Percentiles rank a stretch among this genome's conserved stretches.
phyloP scores from a whole-genome alignment of 2,113 vertebrate genomes.

The Pithys albifrons region DNA sequence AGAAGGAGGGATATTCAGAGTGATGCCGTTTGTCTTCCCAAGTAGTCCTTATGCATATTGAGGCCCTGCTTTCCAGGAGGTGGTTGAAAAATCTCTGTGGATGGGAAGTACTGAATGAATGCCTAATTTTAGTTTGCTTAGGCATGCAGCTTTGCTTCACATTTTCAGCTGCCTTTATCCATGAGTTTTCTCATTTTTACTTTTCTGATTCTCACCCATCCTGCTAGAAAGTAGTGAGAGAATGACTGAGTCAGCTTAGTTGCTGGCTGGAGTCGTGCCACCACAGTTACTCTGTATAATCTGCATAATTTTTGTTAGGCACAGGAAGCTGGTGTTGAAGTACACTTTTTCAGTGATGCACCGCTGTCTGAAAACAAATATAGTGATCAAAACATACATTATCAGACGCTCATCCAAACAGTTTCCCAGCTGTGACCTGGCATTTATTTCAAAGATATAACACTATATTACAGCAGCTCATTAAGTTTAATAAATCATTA shows the following conservation, averaged over 20 bases:
- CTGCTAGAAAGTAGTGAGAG: background rate
- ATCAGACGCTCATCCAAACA: background rate
- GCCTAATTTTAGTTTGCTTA: background rate
- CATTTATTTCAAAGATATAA: background rate
- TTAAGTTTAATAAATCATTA: background rate
- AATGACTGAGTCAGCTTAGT: background rate
- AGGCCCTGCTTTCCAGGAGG: background rate
- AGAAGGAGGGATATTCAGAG: rapidly evolving
- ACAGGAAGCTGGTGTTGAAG: background rate
- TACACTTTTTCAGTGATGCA: background rate
- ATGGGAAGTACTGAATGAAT: background rate
- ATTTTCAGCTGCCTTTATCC: background rate
- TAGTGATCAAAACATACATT: background rate
- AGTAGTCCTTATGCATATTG: rapidly evolving
- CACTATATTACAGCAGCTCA: background rate
- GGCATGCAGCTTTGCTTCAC: background rate
- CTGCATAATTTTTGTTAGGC: background rate
- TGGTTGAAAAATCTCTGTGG: rapidly evolving
- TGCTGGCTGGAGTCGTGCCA: background rate
- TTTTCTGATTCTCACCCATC: background rate
- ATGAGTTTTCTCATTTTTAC: background rate
- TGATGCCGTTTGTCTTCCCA: background rate
- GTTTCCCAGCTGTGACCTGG: background rate
- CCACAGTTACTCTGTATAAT: background rate
- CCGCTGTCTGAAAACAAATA: background rate